Conservation (phyloP, 2,113 vertebrate species). For the Hippopotamus amphibius region DNA sequence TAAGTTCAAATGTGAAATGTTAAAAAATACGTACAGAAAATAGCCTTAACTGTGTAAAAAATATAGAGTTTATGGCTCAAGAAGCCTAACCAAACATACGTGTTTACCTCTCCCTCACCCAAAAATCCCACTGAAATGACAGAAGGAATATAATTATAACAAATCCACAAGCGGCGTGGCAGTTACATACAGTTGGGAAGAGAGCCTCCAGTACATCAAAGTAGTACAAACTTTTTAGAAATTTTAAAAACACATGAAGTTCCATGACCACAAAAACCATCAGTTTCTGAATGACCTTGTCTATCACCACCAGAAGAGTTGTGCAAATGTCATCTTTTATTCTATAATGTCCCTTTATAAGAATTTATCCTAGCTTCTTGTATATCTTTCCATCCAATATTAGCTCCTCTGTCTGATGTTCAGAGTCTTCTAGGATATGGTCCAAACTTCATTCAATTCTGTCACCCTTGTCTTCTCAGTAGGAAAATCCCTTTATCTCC, state of each 20-base stretch:
- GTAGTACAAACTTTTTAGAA: neutral
- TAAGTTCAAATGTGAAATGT: constrained; percentile 24
- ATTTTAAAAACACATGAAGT: neutral
- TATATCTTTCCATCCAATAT: neutral
- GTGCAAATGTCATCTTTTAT: neutral
- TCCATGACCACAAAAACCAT: neutral
- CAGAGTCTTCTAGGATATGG: neutral
- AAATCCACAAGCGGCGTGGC: neutral
- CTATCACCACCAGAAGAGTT: neutral
- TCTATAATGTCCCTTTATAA: neutral
- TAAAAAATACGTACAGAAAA: neutral
- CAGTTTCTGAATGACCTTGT: neutral
- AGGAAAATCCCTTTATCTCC: neutral
- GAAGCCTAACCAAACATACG: constrained; percentile 40
- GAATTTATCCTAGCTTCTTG: neutral
- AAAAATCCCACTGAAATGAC: constrained; percentile 40
- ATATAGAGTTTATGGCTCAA: neutral
- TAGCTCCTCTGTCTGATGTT: constrained; percentile 16
- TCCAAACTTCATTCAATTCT: neutral
- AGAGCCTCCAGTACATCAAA: neutral
- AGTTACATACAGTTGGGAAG: neutral
- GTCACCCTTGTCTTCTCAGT: neutral
- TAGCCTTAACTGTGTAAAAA: neutral
- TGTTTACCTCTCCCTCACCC: constrained; percentile 46
- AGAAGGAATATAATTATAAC: constrained; percentile 49